phyloP scores from a whole-genome alignment of 2,797 vertebrate genomes.

The Enteromius unitaeniatus region DNA sequence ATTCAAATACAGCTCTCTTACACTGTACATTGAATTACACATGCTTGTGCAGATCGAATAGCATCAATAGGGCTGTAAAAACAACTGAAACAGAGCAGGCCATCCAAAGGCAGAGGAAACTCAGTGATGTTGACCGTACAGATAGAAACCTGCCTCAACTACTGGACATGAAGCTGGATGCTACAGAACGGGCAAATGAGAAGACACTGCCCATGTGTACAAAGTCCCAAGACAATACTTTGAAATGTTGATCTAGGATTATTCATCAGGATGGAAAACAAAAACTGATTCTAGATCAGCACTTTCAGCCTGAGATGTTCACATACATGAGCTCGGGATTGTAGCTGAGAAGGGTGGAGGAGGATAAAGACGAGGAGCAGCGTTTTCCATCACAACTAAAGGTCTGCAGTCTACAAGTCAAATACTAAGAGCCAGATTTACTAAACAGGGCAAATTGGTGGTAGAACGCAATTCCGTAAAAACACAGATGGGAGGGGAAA shows the following conservation, averaged over 20 bases:
- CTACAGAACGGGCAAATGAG: constrained; percentile 30
- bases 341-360: background rate
- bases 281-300: constrained; percentile 28
- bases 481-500: background rate
- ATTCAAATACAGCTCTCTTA: constrained; percentile 36
- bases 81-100: constrained; percentile 24
- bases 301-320: constrained; percentile 4
- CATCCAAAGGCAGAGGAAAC: constrained; percentile 46
- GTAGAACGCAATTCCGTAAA: background rate
- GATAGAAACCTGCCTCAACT: constrained; percentile 33
- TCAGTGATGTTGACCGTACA: constrained; percentile 19
- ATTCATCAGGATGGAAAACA: constrained; percentile 18
- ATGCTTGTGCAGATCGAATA: constrained; percentile 29
- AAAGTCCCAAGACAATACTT: background rate
- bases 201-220: background rate
- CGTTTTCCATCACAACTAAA: background rate
- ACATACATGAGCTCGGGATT: constrained; percentile 11
- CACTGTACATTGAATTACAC: constrained; percentile 15
- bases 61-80: constrained; percentile 36
- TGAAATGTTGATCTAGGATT: constrained; percentile 20
- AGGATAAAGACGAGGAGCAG: background rate
- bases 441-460: background rate
- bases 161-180: constrained; percentile 30
- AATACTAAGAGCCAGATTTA: background rate
- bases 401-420: background rate